Percentiles rank a stretch among this genome's conserved stretches.
Evolutionary conservation across 2,888 invertebrate genomes (phyloP).

Genomic region (Eupithecia dodoneata): DNA sequence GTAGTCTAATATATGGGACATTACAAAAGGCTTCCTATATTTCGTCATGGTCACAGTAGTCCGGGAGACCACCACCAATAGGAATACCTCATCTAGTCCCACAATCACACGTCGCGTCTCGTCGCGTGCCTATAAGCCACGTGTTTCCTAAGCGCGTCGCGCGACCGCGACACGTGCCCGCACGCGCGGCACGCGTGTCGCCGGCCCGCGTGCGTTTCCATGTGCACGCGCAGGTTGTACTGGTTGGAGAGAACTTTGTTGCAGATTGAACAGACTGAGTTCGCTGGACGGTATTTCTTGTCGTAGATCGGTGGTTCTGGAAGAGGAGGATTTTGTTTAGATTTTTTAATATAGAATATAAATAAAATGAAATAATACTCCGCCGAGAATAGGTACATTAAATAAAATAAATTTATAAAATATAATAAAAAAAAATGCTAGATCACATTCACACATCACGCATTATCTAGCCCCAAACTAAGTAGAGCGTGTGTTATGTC

Average conservation of each 20-base stretch:
- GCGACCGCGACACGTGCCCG: slow-evolving; percentile 93
- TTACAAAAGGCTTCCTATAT: neutral
- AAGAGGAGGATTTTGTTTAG: neutral
- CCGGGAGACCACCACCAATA: neutral
- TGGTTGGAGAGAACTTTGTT: slow-evolving; percentile 95
- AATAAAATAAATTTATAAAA: neutral
- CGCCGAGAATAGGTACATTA: neutral
- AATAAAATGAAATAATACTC: neutral
- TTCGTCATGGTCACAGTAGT: neutral
- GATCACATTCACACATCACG: too few relatives aligned
- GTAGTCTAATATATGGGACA: neutral
- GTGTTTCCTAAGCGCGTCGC: slow-evolving; percentile 94
- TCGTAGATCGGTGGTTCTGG: slow-evolving; percentile 66
- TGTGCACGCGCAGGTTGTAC: slow-evolving; percentile 94
- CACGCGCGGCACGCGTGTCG: slow-evolving; percentile 94
- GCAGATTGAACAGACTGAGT: slow-evolving; percentile 91
- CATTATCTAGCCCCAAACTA: too few relatives aligned
- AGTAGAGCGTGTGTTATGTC: too few relatives aligned
- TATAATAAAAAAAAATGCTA: neutral
- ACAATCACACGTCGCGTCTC: slow-evolving; percentile 43
- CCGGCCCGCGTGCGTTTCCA: slow-evolving; percentile 95
- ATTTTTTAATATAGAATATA: neutral
- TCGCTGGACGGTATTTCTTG: slow-evolving; percentile 68
- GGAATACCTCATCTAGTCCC: neutral
- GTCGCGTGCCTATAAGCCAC: slow-evolving; percentile 93